Conservation (phyloP, 35 echinoderm and acorn worm species). For the Amphiura filiformis region DNA sequence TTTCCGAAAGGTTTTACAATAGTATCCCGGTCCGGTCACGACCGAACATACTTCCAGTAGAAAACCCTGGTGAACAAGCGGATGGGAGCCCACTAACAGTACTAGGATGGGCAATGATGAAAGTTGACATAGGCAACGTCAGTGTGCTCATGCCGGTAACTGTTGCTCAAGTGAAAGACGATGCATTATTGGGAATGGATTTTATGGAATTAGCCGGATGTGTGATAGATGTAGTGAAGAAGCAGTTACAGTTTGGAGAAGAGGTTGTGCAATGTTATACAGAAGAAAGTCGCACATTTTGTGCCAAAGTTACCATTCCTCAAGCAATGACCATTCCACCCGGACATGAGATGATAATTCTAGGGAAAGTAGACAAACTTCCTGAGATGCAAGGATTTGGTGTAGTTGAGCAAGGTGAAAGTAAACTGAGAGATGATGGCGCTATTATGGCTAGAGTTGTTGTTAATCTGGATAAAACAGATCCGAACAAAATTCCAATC, state of each 20-base stretch:
- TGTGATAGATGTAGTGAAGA: slow-evolving; percentile 2
- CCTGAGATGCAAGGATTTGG: background rate
- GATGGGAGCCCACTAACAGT: background rate
- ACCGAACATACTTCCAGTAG: background rate
- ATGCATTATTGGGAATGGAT: slow-evolving; percentile 17
- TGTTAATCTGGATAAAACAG: background rate
- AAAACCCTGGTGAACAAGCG: background rate
- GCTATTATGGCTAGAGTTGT: background rate
- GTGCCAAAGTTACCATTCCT: background rate
- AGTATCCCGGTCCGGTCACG: background rate
- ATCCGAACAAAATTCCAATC: background rate
- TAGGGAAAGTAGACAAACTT: background rate
- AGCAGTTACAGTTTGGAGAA: slow-evolving; percentile 3
- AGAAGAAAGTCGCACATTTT: background rate
- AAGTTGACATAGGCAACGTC: background rate
- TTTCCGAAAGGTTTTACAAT: background rate
- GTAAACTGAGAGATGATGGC: background rate
- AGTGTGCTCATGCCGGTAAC: background rate
- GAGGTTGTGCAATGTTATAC: background rate
- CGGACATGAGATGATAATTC: slow-evolving; percentile 1
- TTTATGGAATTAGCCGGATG: slow-evolving; percentile 8
- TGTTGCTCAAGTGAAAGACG: background rate
- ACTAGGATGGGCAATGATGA: background rate
- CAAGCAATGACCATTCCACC: background rate
- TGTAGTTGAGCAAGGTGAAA: background rate